Evolutionary conservation across 2,113 vertebrate genomes (phyloP).

Genomic region (Prunella himalayana): DNA sequence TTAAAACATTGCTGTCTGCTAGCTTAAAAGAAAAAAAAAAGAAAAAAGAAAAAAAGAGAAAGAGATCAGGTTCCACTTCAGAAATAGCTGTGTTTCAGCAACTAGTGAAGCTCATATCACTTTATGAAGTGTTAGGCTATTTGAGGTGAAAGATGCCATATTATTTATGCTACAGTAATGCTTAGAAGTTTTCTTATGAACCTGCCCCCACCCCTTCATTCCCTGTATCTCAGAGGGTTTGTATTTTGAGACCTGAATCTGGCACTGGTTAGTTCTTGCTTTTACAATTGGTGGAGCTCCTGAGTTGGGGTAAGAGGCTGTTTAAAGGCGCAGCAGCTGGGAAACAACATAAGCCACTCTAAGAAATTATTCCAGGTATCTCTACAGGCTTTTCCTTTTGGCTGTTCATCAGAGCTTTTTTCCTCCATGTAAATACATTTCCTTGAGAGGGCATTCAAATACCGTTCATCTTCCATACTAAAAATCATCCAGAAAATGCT

Average conservation of each 20-base stretch:
- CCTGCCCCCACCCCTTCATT: background rate
- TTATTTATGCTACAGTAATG: constrained; percentile 50
- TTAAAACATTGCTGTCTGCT: constrained; percentile 26
- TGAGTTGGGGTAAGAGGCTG: background rate
- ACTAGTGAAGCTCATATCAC: constrained; percentile 25
- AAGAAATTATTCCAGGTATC: background rate
- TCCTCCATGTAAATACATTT: background rate
- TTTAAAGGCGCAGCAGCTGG: background rate
- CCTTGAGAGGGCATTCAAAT: background rate
- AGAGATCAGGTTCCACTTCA: constrained; percentile 29
- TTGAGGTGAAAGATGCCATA: constrained; percentile 54
- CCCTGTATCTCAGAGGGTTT: background rate
- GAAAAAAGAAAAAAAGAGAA: background rate
- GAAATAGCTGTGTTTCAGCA: constrained; percentile 54
- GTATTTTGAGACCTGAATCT: constrained; percentile 1
- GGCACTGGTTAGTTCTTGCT: constrained; percentile 14
- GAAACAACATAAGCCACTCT: background rate
- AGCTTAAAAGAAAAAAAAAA: background rate
- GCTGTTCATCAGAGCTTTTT: background rate
- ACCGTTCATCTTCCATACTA: background rate
- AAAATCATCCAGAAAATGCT: background rate
- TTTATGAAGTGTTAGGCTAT: constrained; percentile 62
- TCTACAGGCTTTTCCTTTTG: background rate
- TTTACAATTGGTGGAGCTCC: constrained; percentile 29
- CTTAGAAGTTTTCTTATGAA: constrained; percentile 35